Base-by-base conservation (phyloP, 1,140 invertebrate genomes). In the Trichonephila inaurata region DNA sequence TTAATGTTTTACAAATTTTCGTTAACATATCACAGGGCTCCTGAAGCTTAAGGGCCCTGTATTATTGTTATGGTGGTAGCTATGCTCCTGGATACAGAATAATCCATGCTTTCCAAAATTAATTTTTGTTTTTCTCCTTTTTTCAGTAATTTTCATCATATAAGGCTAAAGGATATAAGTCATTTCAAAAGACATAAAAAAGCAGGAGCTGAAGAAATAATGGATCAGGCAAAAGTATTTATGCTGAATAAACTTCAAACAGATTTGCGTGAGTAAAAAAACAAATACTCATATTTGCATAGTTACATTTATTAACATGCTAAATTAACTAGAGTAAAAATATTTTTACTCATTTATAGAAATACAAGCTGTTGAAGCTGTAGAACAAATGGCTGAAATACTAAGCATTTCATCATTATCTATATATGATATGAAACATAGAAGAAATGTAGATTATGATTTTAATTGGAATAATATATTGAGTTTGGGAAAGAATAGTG, bases 361-460 rank as follows among this genome's bases (percentile, higher is more conserved):
- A 60, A 33, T 85, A 51, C 58, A 69, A 40, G n/a, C 12, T 14
- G 62, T 77, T 72, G 91, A 92, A 87, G 87, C 12, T 61, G 12
- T 60, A 5, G 83, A 87, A 21, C 19, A 72, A 69, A 72, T 92
- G 44, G 91, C 91, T 69, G 91, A 92, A 60, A 16, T 33, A 44
- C 28, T 92, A 33, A 72, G 91, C 16, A 4, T 85, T 7, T 69
- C 91, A 19, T 92, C 91, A 8, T 69, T 92, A 69, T 2, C 69
- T 28, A 72, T 92, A 28, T 18, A 85, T 86, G 91, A 92, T 18
- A 86, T 92, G 82, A 87, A 69, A 33, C 82, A 92, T 24, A 66
- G 33, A 92, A 92, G 83, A 51, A 92, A 33, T 6, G 10, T 21
- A 14, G 64, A 92, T 61, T 92, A 86, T 87, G 18, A 40, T 8